These are phyloP conservation scores for Petroica traversi DNA, from an alignment of 2,113 vertebrate species.

Conservation along the genomic window DNA sequence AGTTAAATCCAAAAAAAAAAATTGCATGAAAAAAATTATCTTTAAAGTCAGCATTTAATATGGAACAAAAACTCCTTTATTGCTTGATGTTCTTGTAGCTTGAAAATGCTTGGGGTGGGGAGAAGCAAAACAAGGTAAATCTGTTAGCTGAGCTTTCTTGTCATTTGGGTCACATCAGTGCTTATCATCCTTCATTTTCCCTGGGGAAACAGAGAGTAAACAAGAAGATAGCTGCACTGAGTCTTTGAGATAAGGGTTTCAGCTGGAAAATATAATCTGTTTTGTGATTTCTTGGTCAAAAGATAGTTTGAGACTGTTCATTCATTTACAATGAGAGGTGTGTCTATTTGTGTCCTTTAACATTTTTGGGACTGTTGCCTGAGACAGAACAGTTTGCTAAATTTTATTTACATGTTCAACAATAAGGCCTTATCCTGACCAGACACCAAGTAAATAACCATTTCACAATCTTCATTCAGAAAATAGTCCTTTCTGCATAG, in stretches of 20 bases:
- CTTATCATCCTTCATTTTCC: background rate
- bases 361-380: background rate
- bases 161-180: background rate
- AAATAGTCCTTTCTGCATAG: background rate
- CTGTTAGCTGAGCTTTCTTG: background rate
- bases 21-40: background rate
- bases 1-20: background rate
- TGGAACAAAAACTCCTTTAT: background rate
- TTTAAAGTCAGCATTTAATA: background rate
- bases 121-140: background rate
- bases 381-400: background rate
- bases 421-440: background rate
- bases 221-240: background rate
- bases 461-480: background rate
- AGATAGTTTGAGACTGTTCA: background rate
- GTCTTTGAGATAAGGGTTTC: background rate
- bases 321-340: background rate
- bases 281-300: background rate
- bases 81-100: background rate
- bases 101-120: accelerated
- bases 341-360: background rate
- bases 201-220: background rate
- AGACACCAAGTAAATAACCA: background rate
- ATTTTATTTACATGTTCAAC: background rate
- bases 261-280: background rate